These are phyloP conservation scores for Aphelenchoides fujianensis DNA, from an alignment of 1,140 invertebrate species.

Conservation along the genomic window DNA sequence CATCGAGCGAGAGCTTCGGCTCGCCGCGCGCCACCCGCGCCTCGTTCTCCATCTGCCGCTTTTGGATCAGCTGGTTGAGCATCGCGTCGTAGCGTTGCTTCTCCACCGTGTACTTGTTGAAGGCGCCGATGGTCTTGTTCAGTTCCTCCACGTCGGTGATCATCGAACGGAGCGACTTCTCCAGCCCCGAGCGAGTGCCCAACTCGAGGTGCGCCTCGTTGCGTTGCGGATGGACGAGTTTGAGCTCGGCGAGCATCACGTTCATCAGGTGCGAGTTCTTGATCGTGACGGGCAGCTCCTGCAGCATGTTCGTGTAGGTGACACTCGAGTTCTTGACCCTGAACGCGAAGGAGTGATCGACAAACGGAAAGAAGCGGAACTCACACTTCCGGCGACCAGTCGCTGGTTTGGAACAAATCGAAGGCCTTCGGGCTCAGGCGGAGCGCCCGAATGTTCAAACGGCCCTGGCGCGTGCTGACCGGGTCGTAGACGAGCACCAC, in stretches of 20 bases:
- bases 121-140: conserved; percentile 92
- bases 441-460: conserved; percentile 89
- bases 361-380: conserved; percentile 20
- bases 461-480: conserved; percentile 90
- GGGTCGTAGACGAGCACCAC: conserved; percentile 98
- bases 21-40: conserved; percentile 81
- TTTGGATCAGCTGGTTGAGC: conserved; percentile 45
- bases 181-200: conserved; percentile 79
- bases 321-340: conserved; percentile 78
- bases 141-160: conserved; percentile 95
- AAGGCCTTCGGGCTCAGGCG: conserved; percentile 87
- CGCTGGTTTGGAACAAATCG: conserved; percentile 81
- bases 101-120: conserved; percentile 76
- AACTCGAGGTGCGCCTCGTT: conserved; percentile 79
- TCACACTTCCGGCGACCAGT: conserved; percentile 76
- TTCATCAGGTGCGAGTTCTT: conserved; percentile 93
- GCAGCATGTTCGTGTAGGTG: conserved; percentile 83
- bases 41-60: conserved; percentile 76
- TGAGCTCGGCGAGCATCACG: conserved; percentile 90
- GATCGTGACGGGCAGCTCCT: conserved; percentile 88
- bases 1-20: conserved; percentile 85
- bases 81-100: conserved; percentile 56
- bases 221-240: conserved; percentile 65
- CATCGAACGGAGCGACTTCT: conserved; percentile 84
- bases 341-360: conserved; percentile 63